These are phyloP conservation scores for Microcebus ravelobensis DNA, from an alignment of 2,113 vertebrate species.

Conservation along the genomic window DNA sequence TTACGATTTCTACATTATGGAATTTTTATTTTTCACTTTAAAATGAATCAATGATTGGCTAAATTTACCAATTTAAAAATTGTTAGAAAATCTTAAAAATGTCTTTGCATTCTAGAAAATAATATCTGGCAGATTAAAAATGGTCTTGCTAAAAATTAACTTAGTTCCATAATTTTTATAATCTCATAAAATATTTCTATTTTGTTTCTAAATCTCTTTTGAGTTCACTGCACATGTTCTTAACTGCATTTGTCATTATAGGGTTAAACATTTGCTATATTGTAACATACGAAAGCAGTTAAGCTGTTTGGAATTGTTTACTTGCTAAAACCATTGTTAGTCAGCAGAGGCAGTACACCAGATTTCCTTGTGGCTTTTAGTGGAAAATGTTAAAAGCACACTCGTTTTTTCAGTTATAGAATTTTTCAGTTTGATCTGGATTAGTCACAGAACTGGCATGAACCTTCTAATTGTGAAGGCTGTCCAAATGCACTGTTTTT, in stretches of 20 bases:
- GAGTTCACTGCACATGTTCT: slow-evolving; percentile 3
- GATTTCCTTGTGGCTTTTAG: slow-evolving; percentile 86
- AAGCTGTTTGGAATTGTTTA: slow-evolving; percentile 86
- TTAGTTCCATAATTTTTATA: not conserved
- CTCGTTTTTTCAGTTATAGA: slow-evolving; percentile 83
- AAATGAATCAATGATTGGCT: not conserved
- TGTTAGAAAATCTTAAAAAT: slow-evolving; percentile 43
- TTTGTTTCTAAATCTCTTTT: slow-evolving; percentile 21
- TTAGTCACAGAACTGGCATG: slow-evolving; percentile 88
- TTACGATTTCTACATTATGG: slow-evolving; percentile 37
- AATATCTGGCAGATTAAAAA: slow-evolving; percentile 30
- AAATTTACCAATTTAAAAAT: slow-evolving; percentile 19
- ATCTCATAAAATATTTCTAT: not conserved
- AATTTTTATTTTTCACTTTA: slow-evolving; percentile 23
- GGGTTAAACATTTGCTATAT: slow-evolving; percentile 76
- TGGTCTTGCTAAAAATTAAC: not conserved
- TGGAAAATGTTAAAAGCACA: slow-evolving; percentile 88
- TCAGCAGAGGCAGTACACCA: slow-evolving; percentile 84
- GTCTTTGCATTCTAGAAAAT: slow-evolving; percentile 41
- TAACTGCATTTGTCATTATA: not conserved
- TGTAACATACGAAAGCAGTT: slow-evolving; percentile 85
- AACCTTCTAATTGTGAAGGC: slow-evolving; percentile 76
- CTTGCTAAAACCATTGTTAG: slow-evolving; percentile 82
- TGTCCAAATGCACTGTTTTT: slow-evolving; percentile 78
- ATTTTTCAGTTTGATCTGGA: slow-evolving; percentile 81